These are phyloP conservation scores for Drosophila kurseongensis DNA, from an alignment of 1,140 invertebrate genomes.

Conservation along the genomic window DNA sequence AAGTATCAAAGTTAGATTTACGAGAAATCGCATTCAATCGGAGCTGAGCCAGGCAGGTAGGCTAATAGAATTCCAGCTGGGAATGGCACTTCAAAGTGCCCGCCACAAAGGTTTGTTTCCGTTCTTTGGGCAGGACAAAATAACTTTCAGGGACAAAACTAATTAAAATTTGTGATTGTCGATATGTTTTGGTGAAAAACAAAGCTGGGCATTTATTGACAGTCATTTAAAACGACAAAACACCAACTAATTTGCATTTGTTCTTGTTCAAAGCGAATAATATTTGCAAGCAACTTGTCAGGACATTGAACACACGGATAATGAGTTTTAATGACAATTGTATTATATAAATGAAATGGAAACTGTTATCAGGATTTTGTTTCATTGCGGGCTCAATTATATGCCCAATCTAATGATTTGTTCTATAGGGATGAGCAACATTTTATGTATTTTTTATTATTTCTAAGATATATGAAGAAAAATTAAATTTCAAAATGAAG, in stretches of 20 bases:
- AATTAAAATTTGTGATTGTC: constrained; percentile 9
- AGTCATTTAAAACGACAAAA: constrained; percentile 8
- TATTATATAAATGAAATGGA: background rate
- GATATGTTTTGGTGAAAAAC: background rate
- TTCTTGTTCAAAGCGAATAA: constrained; percentile 2
- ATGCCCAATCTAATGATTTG: background rate
- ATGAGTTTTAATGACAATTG: constrained; percentile 8
- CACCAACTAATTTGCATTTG: background rate
- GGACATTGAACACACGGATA: background rate
- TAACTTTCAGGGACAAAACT: constrained; percentile 8
- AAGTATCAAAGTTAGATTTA: constrained; percentile 45
- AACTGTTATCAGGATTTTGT: background rate
- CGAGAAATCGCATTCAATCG: constrained; percentile 19
- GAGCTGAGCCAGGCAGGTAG: constrained; percentile 7
- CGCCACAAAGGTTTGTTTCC: background rate
- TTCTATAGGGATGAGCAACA: background rate
- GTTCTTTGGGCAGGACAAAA: background rate
- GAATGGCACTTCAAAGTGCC: constrained; percentile 31
- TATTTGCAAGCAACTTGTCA: constrained; percentile 3
- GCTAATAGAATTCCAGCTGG: constrained; percentile 14
- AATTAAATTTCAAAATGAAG: too few species aligned
- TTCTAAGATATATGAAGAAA: too few species aligned
- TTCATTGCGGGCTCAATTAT: background rate
- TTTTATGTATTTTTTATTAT: too few species aligned
- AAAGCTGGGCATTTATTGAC: background rate